Base-by-base conservation (phyloP, 2,888 invertebrate species). In the Drosophila cyrtoloma region DNA sequence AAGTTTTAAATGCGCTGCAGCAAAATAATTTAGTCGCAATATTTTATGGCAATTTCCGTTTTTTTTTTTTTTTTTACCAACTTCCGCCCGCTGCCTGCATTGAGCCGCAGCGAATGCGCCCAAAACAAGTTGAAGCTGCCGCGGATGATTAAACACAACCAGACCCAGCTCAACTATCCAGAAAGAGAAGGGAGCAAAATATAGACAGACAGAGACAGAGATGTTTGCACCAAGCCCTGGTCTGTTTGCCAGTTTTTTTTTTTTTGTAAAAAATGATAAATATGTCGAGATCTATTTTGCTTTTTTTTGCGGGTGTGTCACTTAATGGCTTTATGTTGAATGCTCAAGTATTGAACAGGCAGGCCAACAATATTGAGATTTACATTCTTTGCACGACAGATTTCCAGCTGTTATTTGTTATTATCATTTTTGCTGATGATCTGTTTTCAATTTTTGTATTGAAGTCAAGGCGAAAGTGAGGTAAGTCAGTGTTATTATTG, bases 21-120 rank as follows among this genome's bases (percentile, higher is more conserved):
- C 58, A 64, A 60, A 81, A 81, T 73, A 73, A 79, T 66, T 82
- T 82, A 73, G 64, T 74, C 82, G 68, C 78, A 60, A 70, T 66
- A 64, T 81, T 86, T 86, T 86, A 90, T 89, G 84, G 86, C 89
- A 89, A 86, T 86, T 86, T 86, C 86, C 90, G 86, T 78, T 90
- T 71, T 58, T 28, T 33, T 22, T 52, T 22, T 52, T 28, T 28
- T 84, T 90, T 90, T 87, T 90, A 53, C 51, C 82, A 71, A 90
- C 89, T 90, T 90, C 90, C 86, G 90, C 68, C 64, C 82, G 44
- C 55, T 47, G 61, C 70, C 78, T 74, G 79, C 87, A 85, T 72
- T 76, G 88, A 74, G 72, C 69, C 86, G 84, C 77, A 67, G 71
- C 78, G 68, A 81, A 70, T 73, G 75, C 78, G 67, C 78, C 75